Conservation (phyloP, 2,113 vertebrate species). For the Ceyx cyanopectus region DNA sequence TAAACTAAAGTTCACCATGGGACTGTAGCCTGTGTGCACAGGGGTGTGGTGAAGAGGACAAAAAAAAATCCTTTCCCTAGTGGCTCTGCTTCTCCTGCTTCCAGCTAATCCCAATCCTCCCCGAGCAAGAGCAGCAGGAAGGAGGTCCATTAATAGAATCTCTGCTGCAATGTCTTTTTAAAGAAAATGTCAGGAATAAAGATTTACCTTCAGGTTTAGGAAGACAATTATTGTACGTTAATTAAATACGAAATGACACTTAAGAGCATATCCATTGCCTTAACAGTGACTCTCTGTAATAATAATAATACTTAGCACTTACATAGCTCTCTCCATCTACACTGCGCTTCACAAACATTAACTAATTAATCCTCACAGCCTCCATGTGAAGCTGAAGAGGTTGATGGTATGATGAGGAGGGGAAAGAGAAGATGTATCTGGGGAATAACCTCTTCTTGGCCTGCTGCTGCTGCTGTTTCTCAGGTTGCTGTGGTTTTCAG, state of each 20-base stretch:
- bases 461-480: not conserved
- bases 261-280: conserved; percentile 76
- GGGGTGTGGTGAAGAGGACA: not conserved
- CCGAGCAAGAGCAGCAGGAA: not conserved
- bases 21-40: fast-evolving
- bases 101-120: not conserved
- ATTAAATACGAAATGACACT: conserved; percentile 75
- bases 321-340: conserved; percentile 56
- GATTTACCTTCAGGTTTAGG: conserved; percentile 68
- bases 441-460: conserved; percentile 16
- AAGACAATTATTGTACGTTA: conserved; percentile 70
- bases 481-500: not conserved
- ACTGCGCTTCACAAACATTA: conserved; percentile 61
- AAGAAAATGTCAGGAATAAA: conserved; percentile 60
- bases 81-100: not conserved
- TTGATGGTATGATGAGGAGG: not conserved
- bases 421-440: not conserved
- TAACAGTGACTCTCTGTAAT: conserved; percentile 70
- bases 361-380: conserved; percentile 70
- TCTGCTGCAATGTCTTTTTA: conserved; percentile 43
- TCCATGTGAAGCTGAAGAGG: not conserved
- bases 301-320: conserved; percentile 74
- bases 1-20: not conserved
- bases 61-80: not conserved
- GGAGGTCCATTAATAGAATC: conserved; percentile 15